Percentiles rank a stretch among this genome's conserved stretches.
phyloP scores from a whole-genome alignment of 2,888 invertebrate species.

The Nysson spinosus region DNA sequence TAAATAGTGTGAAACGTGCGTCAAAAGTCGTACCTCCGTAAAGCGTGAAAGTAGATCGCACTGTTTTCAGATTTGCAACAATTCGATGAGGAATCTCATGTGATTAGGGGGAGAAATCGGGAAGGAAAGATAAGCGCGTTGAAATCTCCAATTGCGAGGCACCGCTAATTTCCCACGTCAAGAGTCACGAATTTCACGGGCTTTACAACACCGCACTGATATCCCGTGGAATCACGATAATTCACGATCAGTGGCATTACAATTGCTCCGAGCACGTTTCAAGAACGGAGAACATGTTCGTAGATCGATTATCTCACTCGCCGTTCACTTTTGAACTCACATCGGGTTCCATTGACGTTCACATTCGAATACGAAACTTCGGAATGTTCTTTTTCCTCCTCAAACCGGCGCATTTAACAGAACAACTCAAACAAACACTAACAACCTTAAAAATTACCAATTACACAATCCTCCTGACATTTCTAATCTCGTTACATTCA shows the following conservation, averaged over 20 bases:
- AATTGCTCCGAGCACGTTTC: slow-evolving; percentile 5
- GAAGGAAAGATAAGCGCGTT: slow-evolving; percentile 1
- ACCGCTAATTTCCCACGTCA: neutral
- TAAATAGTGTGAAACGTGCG: too few species aligned
- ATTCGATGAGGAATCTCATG: slow-evolving; percentile 17
- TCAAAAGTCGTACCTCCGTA: slow-evolving; percentile 31
- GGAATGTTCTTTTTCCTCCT: neutral
- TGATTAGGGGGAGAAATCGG: slow-evolving; percentile 1
- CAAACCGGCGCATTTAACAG: too few species aligned
- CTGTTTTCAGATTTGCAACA: slow-evolving; percentile 41
- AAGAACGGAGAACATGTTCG: slow-evolving; percentile 3
- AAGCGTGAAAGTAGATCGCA: slow-evolving; percentile 44
- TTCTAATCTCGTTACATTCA: too few species aligned
- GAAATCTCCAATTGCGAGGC: neutral
- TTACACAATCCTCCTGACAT: slow-evolving; percentile 22
- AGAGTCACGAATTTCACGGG: neutral
- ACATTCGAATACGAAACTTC: neutral
- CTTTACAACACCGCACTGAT: slow-evolving; percentile 23
- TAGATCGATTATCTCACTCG: slow-evolving; percentile 15
- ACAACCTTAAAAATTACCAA: neutral
- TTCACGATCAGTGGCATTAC: slow-evolving; percentile 34
- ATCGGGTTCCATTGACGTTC: neutral
- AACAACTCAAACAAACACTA: too few species aligned
- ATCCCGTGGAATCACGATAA: slow-evolving; percentile 17
- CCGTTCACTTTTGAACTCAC: slow-evolving; percentile 31